phyloP scores from a whole-genome alignment of 2,888 invertebrate species.

The Cheilosia soror region DNA sequence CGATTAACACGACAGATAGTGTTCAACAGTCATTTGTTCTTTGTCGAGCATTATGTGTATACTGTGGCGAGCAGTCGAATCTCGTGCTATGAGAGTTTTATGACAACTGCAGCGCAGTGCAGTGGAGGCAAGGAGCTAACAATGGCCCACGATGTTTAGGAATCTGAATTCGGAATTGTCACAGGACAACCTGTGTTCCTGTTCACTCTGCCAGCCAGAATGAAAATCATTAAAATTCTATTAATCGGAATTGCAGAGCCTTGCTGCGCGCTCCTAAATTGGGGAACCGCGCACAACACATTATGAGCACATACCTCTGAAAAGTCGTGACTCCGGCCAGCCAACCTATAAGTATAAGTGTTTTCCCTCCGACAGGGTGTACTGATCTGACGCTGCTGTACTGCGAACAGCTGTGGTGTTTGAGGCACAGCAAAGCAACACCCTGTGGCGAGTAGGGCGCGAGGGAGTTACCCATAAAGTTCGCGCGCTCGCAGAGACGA shows the following conservation, averaged over 20 bases:
- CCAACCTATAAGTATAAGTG: slow-evolving; percentile 52
- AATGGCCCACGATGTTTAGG: slow-evolving; percentile 59
- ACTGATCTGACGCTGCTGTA: background rate
- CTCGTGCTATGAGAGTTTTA: slow-evolving; percentile 77
- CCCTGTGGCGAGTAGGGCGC: slow-evolving; percentile 63
- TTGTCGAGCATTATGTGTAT: slow-evolving; percentile 77
- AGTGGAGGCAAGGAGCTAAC: slow-evolving; percentile 56
- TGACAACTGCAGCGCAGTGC: slow-evolving; percentile 72
- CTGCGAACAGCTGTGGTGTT: slow-evolving; percentile 33
- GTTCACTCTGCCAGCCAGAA: slow-evolving; percentile 51
- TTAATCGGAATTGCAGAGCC: slow-evolving; percentile 71
- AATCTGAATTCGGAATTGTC: slow-evolving; percentile 69
- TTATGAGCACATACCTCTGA: slow-evolving; percentile 65
- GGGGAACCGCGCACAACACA: slow-evolving; percentile 58
- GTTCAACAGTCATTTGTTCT: slow-evolving; percentile 78
- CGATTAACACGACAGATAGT: slow-evolving; percentile 78
- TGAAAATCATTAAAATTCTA: slow-evolving; percentile 76
- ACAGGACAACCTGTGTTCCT: slow-evolving; percentile 64
- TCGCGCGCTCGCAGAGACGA: slow-evolving; percentile 69
- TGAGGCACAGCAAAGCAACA: slow-evolving; percentile 39
- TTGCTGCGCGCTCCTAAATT: slow-evolving; percentile 66
- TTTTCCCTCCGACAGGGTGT: slow-evolving; percentile 57
- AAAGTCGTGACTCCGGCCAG: slow-evolving; percentile 64
- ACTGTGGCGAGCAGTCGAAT: slow-evolving; percentile 63
- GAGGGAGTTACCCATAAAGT: slow-evolving; percentile 70